Conservation (phyloP, 2,888 invertebrate genomes). For the Eupeodes latifasciatus region DNA sequence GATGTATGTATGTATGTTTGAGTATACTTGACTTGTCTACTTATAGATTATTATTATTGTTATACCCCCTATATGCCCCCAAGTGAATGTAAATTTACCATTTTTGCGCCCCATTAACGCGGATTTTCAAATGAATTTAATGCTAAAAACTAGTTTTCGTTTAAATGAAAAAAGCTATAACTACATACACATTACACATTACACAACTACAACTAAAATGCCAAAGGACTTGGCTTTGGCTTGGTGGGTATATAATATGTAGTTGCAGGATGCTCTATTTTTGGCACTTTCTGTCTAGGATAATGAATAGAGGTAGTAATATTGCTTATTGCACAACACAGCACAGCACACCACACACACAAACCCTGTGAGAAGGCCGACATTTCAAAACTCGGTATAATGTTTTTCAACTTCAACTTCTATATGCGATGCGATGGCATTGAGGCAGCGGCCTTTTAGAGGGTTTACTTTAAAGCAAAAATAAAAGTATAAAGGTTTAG, state of each 20-base stretch:
- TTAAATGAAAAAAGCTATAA: constrained; percentile 14
- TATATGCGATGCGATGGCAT: neutral
- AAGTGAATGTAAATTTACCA: constrained; percentile 49
- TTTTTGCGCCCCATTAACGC: constrained; percentile 60
- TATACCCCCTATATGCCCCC: constrained; percentile 37
- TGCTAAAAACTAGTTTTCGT: constrained; percentile 52
- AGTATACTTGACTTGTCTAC: constrained; percentile 6
- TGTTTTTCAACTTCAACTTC: neutral
- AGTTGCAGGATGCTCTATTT: neutral
- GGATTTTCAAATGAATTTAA: constrained; percentile 53
- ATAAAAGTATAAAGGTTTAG: neutral
- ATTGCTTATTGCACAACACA: neutral
- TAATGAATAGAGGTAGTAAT: constrained; percentile 39
- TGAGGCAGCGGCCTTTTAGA: neutral
- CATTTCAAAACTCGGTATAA: neutral
- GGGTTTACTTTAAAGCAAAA: constrained; percentile 8
- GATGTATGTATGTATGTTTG: neutral
- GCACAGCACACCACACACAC: neutral
- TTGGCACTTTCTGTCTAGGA: constrained; percentile 44
- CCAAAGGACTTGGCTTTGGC: constrained; percentile 9
- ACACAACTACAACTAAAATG: constrained; percentile 7
- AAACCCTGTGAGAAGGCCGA: neutral
- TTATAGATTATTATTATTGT: constrained; percentile 48
- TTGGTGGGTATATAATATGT: neutral
- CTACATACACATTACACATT: no score